Conservation (phyloP, 2,888 invertebrate genomes). For the Griposia aprilina region DNA sequence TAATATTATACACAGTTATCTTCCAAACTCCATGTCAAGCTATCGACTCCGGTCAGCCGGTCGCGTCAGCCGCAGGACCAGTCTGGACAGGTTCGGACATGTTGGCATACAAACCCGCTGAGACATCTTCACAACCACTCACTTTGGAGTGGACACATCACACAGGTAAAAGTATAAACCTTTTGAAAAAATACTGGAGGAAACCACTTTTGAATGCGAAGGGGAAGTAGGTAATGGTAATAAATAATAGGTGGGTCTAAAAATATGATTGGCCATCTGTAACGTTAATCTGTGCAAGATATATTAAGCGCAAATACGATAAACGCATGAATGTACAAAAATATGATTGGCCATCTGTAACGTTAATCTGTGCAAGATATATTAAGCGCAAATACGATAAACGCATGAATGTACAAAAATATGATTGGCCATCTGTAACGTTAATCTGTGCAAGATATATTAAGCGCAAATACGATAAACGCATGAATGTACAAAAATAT, state of each 20-base stretch:
- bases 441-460: neutral
- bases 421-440: no score
- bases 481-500: no score
- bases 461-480: no score
- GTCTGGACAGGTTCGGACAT: constrained; percentile 59
- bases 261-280: no score
- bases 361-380: no score
- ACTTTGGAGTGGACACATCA: constrained; percentile 9
- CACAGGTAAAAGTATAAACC: constrained; percentile 4
- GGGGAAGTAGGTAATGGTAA: no score
- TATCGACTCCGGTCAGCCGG: constrained; percentile 1
- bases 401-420: no score
- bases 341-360: no score
- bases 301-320: no score
- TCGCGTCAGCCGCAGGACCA: constrained; percentile 28
- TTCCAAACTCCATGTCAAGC: neutral
- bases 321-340: no score
- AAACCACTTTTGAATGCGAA: neutral
- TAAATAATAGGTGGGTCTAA: neutral
- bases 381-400: no score
- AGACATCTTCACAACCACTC: constrained; percentile 50
- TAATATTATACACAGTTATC: constrained; percentile 36
- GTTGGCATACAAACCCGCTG: constrained; percentile 50
- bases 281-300: no score
- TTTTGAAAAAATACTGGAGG: neutral